Evolutionary conservation across 2,113 vertebrate genomes (phyloP), one percentile per base, ranked within the genome.

Genomic region (Silurus glanis): DNA sequence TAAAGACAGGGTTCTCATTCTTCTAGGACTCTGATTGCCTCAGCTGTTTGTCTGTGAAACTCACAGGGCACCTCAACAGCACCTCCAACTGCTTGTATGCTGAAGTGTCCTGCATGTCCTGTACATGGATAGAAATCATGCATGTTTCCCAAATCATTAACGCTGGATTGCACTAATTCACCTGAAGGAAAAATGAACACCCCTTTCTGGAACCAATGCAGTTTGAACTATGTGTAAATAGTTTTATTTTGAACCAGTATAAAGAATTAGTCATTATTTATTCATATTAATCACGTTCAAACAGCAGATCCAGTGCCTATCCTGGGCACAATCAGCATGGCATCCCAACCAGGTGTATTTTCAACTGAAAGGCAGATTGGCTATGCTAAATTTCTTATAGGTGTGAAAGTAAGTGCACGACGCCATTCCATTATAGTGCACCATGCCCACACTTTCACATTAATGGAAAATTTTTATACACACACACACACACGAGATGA

Each of bases 1-100:
- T 94, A 93, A 92, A 79, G 17, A 45, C 83, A 87, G 87, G 83
- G 89, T 86, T 83, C 64, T 51, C 21, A 23, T 71, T 45, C 71
- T 69, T 47, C 58, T 79, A 69, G 83, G 9, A 69, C 55, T 16
- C 82, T 71, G 6, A 84, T 84, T 75, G n/a, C 37, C 62, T 79
- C 45, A 59, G 47, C 84, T 62, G 62, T 19, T 37, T 86, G 55
- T 83, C n/a, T 56, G 80, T 25, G 37, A 23, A 81, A 88, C 7
- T 45, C 83, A 37, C 67, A 69, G 37, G 74, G 80, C 89, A 86
- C 81, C 85, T 1, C 55, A 90, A 92, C 79, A 94, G 91, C 88
- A 80, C 86, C 91, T 85, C 91, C 87, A 80, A 78, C 84, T 87
- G 92, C 47, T 47, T 58, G 62, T 58, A 51, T 9, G 64, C 14